These are phyloP conservation scores for Hypercompe scribonia DNA, from an alignment of 2,888 invertebrate genomes.

Conservation along the genomic window DNA sequence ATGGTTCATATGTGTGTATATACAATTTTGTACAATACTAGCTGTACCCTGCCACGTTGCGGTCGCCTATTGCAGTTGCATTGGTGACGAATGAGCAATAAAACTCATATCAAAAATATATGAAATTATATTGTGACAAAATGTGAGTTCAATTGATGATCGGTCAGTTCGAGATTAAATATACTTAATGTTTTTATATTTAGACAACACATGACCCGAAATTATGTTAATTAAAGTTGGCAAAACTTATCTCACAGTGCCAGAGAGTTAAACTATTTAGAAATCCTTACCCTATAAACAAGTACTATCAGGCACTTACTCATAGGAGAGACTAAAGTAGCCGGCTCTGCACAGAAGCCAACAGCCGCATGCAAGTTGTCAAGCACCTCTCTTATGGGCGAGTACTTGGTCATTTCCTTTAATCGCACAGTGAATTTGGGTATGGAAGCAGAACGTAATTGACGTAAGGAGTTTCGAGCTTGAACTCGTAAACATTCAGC, in stretches of 20 bases:
- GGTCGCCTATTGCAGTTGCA: too few relatives aligned
- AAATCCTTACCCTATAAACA: neutral
- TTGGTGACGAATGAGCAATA: too few relatives aligned
- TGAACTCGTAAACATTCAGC: slow-evolving; percentile 96
- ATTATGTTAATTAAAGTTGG: neutral
- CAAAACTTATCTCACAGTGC: neutral
- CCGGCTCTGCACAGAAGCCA: slow-evolving; percentile 97
- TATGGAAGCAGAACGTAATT: slow-evolving; percentile 89
- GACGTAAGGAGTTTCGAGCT: slow-evolving; percentile 89
- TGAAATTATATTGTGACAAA: too few relatives aligned
- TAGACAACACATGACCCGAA: too few relatives aligned
- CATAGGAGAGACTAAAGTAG: slow-evolving; percentile 93
- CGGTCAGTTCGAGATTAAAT: too few relatives aligned
- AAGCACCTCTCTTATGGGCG: slow-evolving; percentile 93
- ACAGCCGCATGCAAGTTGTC: slow-evolving; percentile 98
- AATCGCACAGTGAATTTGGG: slow-evolving; percentile 84
- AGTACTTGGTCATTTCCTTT: slow-evolving; percentile 91
- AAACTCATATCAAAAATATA: too few relatives aligned
- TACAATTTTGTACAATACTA: too few relatives aligned
- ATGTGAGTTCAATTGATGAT: too few relatives aligned
- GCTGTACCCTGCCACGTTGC: too few relatives aligned
- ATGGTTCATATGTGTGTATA: too few relatives aligned
- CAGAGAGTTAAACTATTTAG: neutral
- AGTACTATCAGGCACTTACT: slow-evolving; percentile 87
- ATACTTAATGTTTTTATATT: too few relatives aligned